Evolutionary conservation across 2,797 vertebrate genomes (phyloP), one percentile per base, ranked within the genome.

Genomic region (Dendrocincla fuliginosa): DNA sequence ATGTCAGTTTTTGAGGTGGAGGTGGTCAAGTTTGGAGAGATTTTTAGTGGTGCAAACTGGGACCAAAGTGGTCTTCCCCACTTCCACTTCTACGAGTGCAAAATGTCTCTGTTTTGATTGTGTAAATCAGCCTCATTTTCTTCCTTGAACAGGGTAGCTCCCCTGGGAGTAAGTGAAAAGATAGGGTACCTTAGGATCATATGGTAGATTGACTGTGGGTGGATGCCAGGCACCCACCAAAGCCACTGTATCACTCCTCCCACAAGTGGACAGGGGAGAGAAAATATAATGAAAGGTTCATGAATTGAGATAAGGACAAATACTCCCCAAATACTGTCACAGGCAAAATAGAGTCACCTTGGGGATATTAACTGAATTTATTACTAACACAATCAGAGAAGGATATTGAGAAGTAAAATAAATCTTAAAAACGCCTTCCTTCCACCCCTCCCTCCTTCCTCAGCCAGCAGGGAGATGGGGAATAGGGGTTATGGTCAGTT

Each of bases 391-490:
- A 25, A 35, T 10, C 11, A 49, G 35, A 63, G 33, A 5, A 63
- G 9, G 12, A 32, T 4, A 35, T 27, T 27, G 10, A 63, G 25
- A 56, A 63, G 8, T 42, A n/a, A 71, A 63, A 49, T 8, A 49
- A 63, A 49, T 32, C 10, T 23, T 22, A 74, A 30, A 67, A 33
- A 6, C 6, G 18, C 4, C 4, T 28, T 39, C 4, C 1, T 5
- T 4, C 3, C 9, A 17, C 5, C 7, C 13, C 16, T 28, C 22
- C 9, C 12, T 33, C 25, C 5, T 74, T 67, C 11, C 14, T 52
- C 15, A 2, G 9, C 3, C 25, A 46, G 39, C 0, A 59, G 13
- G 14, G 16, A 25, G 13, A 13, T 5, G 65, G n/a, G 11, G 20
- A 60, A 46, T 32, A 20, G 30, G 20, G 30, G 8, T 41, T 59